Percentiles rank a stretch among this genome's conserved stretches.
Conservation (phyloP, 2,797 vertebrate species). For the Propithecus perrieri region DNA sequence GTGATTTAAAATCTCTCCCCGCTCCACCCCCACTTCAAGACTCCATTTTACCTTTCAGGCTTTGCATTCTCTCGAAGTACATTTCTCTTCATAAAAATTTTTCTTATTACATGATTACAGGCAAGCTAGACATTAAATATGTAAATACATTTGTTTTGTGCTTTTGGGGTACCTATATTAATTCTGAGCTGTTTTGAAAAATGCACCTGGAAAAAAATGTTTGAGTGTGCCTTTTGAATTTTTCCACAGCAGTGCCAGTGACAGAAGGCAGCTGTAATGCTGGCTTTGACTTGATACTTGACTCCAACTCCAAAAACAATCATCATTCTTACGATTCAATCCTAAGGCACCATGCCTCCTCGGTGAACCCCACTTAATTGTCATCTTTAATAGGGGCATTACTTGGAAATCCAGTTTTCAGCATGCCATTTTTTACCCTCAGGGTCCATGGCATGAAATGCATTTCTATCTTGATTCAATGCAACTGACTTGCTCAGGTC, state of each 20-base stretch:
- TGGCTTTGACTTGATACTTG: slow-evolving; percentile 75
- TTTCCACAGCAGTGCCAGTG: slow-evolving; percentile 76
- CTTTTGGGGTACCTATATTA: background rate
- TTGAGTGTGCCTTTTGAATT: slow-evolving; percentile 50
- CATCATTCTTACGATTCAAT: slow-evolving; percentile 83
- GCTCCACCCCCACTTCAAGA: slow-evolving; percentile 31
- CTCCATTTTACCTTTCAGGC: slow-evolving; percentile 38
- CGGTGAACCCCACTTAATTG: slow-evolving; percentile 73
- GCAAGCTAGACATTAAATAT: background rate
- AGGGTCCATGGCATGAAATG: background rate
- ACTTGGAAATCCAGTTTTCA: slow-evolving; percentile 53
- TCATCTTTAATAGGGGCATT: slow-evolving; percentile 80
- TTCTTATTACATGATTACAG: slow-evolving; percentile 37
- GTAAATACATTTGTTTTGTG: slow-evolving; percentile 47
- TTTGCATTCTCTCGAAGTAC: slow-evolving; percentile 10
- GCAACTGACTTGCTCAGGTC: slow-evolving; percentile 12
- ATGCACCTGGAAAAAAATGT: slow-evolving; percentile 52
- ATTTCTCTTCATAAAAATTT: slow-evolving; percentile 6
- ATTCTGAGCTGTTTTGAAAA: slow-evolving; percentile 50
- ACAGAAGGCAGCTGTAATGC: slow-evolving; percentile 84
- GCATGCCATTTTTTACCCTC: slow-evolving; percentile 16
- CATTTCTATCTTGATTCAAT: slow-evolving; percentile 55
- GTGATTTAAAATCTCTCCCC: slow-evolving; percentile 78
- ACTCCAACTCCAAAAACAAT: slow-evolving; percentile 80
- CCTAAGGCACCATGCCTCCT: slow-evolving; percentile 74